Percentiles rank a stretch among this genome's conserved stretches.
phyloP scores from a whole-genome alignment of 2,888 invertebrate genomes.

The Drosophila neoperkinsi region DNA sequence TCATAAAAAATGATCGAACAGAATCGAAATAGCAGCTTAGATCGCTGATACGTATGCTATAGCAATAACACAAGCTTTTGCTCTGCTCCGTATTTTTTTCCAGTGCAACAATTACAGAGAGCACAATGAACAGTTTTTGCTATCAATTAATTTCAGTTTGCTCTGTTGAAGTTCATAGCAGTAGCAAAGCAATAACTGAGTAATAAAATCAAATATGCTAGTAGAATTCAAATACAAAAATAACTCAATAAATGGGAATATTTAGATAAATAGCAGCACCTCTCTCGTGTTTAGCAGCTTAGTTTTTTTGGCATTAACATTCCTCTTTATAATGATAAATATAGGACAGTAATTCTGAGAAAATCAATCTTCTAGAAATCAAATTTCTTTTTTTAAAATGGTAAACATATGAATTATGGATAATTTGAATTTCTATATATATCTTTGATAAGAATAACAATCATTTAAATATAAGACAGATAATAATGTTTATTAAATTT shows the following conservation, averaged over 20 bases:
- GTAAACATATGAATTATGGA: neutral
- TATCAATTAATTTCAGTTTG: neutral
- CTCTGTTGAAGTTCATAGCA: neutral
- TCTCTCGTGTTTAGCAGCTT: neutral
- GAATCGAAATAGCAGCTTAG: neutral
- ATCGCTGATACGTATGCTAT: neutral
- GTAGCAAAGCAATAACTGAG: neutral
- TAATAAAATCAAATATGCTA: neutral
- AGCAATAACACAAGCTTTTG: neutral
- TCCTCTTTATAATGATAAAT: neutral
- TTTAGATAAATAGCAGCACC: neutral
- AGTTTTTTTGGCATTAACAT: neutral
- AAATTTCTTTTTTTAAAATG: neutral
- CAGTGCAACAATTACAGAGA: neutral
- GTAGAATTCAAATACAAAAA: neutral
- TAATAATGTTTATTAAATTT: neutral
- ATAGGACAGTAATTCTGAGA: neutral
- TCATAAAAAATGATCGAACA: neutral
- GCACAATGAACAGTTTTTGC: neutral
- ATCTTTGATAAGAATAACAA: neutral
- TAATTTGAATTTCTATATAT: neutral
- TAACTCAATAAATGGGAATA: neutral
- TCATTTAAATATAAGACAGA: neutral
- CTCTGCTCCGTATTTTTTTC: neutral
- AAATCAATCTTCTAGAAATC: neutral